phyloP scores from a whole-genome alignment of 2,797 vertebrate genomes.

The Oryzias sinensis region DNA sequence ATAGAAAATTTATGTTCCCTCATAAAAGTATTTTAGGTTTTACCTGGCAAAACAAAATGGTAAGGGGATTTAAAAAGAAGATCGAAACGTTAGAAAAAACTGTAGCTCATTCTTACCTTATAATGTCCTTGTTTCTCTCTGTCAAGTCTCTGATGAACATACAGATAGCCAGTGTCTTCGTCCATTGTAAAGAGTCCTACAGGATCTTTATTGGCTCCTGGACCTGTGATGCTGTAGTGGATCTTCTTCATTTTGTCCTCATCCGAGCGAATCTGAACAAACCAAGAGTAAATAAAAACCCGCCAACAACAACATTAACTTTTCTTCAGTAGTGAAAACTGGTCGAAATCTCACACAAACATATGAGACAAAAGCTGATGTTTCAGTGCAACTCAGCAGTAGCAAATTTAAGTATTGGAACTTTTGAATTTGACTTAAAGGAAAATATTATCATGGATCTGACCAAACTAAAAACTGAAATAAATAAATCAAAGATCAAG shows the following conservation, averaged over 20 bases:
- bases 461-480: neutral
- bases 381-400: too few species aligned
- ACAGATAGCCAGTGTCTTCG: constrained; percentile 70
- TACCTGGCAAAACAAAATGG: too few species aligned
- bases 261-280: constrained; percentile 77
- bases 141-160: constrained; percentile 78
- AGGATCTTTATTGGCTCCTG: too few species aligned
- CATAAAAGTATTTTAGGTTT: too few species aligned
- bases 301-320: neutral
- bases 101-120: constrained; percentile 52
- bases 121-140: constrained; percentile 77
- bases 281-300: neutral
- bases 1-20: too few species aligned
- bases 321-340: neutral
- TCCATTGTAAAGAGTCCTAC: constrained; percentile 72
- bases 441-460: neutral
- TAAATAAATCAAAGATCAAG: too few species aligned
- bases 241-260: constrained; percentile 62
- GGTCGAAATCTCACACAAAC: too few species aligned
- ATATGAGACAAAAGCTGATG: too few species aligned
- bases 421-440: neutral
- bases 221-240: too few species aligned
- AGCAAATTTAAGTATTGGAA: too few species aligned
- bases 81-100: too few species aligned
- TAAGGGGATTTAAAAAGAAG: too few species aligned